A percentile compares a stretch with the other conserved stretches of the same genome.
phyloP scores from a whole-genome alignment of 1,140 invertebrate genomes.

The Caenorhabditis latens region DNA sequence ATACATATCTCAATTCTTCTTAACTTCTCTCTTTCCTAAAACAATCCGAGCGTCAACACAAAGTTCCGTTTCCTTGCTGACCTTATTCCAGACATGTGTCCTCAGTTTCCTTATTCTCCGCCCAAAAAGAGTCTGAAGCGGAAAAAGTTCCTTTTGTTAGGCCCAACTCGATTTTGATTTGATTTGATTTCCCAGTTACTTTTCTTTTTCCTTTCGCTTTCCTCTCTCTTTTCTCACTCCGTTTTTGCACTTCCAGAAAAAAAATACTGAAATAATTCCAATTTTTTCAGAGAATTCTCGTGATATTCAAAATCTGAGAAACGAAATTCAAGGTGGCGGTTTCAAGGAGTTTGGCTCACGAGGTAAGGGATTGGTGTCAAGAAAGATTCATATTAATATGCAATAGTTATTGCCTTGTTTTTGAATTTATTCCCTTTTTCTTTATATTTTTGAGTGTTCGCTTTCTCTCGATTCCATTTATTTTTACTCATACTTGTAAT shows the following conservation, averaged over 20 bases:
- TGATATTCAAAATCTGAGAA: background rate
- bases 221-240: background rate
- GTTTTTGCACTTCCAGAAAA: slow-evolving; percentile 21
- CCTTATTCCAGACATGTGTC: background rate
- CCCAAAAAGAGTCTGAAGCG: background rate
- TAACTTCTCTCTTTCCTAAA: background rate
- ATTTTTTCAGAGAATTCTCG: background rate
- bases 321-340: background rate
- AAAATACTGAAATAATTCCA: background rate
- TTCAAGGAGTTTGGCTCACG: slow-evolving; percentile 6
- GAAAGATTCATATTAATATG: slow-evolving; percentile 37
- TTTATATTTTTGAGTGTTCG: background rate
- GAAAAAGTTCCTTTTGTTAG: slow-evolving; percentile 8
- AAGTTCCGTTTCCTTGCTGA: background rate
- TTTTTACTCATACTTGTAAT: background rate
- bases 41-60: background rate
- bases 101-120: background rate
- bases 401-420: slow-evolving; percentile 47
- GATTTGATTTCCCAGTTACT: slow-evolving; percentile 29
- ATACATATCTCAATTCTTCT: background rate
- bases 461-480: background rate
- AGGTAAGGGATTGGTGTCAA: slow-evolving; percentile 21
- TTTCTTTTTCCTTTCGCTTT: background rate
- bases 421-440: background rate
- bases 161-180: slow-evolving; percentile 21